These are phyloP conservation scores for Dasysyrphus tricinctus DNA, from an alignment of 2,888 invertebrate genomes.

Conservation along the genomic window DNA sequence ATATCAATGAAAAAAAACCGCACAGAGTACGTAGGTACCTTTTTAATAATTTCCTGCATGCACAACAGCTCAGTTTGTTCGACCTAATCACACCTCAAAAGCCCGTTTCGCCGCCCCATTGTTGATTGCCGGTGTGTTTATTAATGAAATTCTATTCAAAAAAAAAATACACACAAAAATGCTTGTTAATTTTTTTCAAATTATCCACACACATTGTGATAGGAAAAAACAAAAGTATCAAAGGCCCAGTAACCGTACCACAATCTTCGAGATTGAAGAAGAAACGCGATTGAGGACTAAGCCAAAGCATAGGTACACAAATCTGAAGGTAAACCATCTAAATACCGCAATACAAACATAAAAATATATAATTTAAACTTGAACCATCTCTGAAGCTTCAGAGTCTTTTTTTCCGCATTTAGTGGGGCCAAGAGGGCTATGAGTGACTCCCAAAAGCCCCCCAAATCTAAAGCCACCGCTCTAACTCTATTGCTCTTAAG, in stretches of 20 bases:
- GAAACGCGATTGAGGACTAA: conserved; percentile 70
- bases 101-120: conserved; percentile 36
- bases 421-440: conserved; percentile 16
- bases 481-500: conserved; percentile 15
- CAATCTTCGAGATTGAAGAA: conserved; percentile 19
- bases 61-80: conserved; percentile 30
- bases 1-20: conserved; percentile 7
- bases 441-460: conserved; percentile 35
- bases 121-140: conserved; percentile 40
- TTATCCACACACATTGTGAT: conserved; percentile 13
- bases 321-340: conserved; percentile 70
- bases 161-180: conserved; percentile 23
- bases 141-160: conserved; percentile 56
- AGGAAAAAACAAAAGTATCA: conserved; percentile 15
- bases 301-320: conserved; percentile 23
- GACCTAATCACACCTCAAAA: conserved; percentile 36
- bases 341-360: conserved; percentile 47
- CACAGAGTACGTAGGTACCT: neutral
- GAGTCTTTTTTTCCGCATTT: conserved; percentile 70
- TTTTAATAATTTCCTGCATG: conserved; percentile 56
- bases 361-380: conserved; percentile 59
- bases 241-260: conserved; percentile 50
- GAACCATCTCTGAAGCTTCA: conserved; percentile 61
- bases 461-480: conserved; percentile 1
- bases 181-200: conserved; percentile 41